These are phyloP conservation scores for Enteromius trimaculatus DNA, from an alignment of 2,797 vertebrate genomes.

Conservation along the genomic window DNA sequence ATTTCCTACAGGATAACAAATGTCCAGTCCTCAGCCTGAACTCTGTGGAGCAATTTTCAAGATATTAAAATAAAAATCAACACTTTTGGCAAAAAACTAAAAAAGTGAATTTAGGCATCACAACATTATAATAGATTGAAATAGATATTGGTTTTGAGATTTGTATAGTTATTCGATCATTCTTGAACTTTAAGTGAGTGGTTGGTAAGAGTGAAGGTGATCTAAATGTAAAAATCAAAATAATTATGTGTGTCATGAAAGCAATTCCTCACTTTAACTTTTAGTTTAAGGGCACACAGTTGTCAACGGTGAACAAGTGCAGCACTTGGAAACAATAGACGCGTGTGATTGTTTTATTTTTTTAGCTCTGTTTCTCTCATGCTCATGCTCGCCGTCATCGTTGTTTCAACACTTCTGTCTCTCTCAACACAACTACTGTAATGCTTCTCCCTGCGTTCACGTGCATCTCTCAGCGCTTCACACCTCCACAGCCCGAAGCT, in stretches of 20 bases:
- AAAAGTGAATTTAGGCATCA: not conserved
- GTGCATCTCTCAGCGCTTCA: conserved; percentile 4
- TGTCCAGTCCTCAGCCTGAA: not conserved
- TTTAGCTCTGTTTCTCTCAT: not conserved
- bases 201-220: not conserved
- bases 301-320: not conserved
- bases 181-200: not conserved
- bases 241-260: not conserved
- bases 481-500: conserved; percentile 15
- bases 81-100: not conserved
- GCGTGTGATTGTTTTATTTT: not conserved
- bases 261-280: not conserved
- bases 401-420: not conserved
- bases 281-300: not conserved
- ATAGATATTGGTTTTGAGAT: not conserved
- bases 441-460: not conserved
- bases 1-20: not conserved
- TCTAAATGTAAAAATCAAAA: not conserved
- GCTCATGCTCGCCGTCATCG: not conserved
- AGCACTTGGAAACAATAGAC: not conserved
- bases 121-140: not conserved
- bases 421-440: not conserved
- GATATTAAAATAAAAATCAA: not conserved
- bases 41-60: not conserved
- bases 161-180: not conserved